Conservation (phyloP, 23 tunicate genomes). For the Oikopleura vanhoeffeni region DNA sequence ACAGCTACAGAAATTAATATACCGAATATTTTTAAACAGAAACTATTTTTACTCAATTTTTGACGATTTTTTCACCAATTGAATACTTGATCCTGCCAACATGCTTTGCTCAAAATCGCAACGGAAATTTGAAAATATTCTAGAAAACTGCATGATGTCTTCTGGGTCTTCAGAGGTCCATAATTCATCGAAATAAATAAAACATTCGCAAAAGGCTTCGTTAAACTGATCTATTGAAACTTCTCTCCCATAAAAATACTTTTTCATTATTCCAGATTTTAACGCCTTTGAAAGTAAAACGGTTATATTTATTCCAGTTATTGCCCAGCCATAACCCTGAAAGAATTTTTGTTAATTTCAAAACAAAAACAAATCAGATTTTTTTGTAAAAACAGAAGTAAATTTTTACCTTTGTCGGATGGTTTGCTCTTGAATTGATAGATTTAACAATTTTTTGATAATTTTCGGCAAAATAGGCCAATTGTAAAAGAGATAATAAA, state of each 20-base stretch:
- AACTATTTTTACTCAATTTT: too few relatives aligned
- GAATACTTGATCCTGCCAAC: background rate
- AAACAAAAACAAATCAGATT: too few relatives aligned
- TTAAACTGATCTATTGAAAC: background rate
- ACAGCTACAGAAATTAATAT: too few relatives aligned
- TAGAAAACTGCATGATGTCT: constrained; percentile 10
- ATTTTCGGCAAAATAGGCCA: background rate
- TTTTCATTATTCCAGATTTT: background rate
- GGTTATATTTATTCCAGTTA: background rate
- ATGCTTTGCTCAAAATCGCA: background rate
- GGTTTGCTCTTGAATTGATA: background rate
- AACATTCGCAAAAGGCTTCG: background rate
- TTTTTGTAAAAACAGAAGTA: too few relatives aligned
- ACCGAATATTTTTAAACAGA: too few relatives aligned
- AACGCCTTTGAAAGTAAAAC: background rate
- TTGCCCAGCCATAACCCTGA: constrained; percentile 4
- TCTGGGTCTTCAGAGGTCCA: background rate
- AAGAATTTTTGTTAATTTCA: too few relatives aligned
- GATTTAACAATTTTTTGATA: background rate
- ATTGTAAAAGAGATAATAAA: background rate
- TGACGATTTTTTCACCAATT: background rate
- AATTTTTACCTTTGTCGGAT: constrained; percentile 4
- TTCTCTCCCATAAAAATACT: background rate
- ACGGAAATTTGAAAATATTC: background rate
- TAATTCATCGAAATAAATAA: background rate